Base-by-base conservation (phyloP, 2,113 vertebrate genomes). In the Sardina pilchardus region DNA sequence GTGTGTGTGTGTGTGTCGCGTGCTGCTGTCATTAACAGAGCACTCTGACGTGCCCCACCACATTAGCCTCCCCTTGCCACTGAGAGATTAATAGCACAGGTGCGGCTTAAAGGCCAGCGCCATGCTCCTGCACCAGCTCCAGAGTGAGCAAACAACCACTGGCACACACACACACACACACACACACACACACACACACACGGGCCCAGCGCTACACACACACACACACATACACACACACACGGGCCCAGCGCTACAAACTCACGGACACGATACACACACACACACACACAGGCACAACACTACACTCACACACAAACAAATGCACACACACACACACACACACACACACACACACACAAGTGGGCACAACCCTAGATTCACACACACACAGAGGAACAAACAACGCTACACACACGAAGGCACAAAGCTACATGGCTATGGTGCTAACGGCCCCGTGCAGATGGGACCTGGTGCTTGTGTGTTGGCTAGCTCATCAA, bases 61-160 rank as follows among this genome's bases (percentile, higher is more conserved):
- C 93, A 94, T 94, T 94, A 94, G 91, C 92, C 91, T 86, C 14
- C 21, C 63, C 53, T 12, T 75, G 71, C 84, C 84, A 36, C 10
- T 36, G 5, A 42, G 83, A 45, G 67, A 84, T 80, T 84, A 78
- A 84, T 78, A 78, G 84, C 30, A 81, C 75, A 85, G 84, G 84
- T 85, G 84, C 92, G 93, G 92, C 94, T 94, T 93, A 93, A 94
- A 93, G 92, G 88, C 63, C 2, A 12, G 59, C n/a, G 1, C 59
- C 17, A 17, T 16, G 8, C 45, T 47, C 12, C 39, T 39, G 39
- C 39, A 39, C 39, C 39, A 39, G 91, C 87, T 88, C 19, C 91
- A 89, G 90, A 83, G n/a, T 91, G 92, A 56, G 84, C 59, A 93
- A 82, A 89, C 85, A 91, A 91, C 92, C 87, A 92, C 91, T 91